Evolutionary conservation across 2,113 vertebrate species (phyloP).

Genomic region (Oryzias curvinotus): DNA sequence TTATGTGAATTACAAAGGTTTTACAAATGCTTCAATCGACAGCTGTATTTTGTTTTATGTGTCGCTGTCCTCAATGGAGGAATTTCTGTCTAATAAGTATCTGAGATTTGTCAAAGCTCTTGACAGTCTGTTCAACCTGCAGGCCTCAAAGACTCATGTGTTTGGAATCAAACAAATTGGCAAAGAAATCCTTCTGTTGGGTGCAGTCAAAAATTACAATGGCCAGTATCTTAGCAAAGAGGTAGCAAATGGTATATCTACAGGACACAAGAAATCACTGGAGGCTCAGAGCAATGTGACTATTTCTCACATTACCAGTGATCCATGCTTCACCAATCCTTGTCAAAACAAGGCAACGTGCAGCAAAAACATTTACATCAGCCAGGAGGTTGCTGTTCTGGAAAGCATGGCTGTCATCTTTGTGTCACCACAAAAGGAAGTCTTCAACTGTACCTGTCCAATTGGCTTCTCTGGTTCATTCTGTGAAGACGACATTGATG

Average conservation of each 20-base stretch:
- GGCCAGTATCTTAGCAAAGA: slow-evolving; percentile 73
- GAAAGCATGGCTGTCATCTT: slow-evolving; percentile 75
- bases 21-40: slow-evolving; percentile 75
- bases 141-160: slow-evolving; percentile 77
- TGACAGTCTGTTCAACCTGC: slow-evolving; percentile 76
- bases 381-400: slow-evolving; percentile 64
- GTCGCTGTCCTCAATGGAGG: slow-evolving; percentile 61
- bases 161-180: slow-evolving; percentile 75
- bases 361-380: slow-evolving; percentile 71
- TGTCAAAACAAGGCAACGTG: slow-evolving; percentile 75
- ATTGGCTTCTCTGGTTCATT: slow-evolving; percentile 65
- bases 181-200: slow-evolving; percentile 68
- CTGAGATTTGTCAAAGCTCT: slow-evolving; percentile 75
- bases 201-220: slow-evolving; percentile 75
- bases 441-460: slow-evolving; percentile 74
- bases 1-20: slow-evolving; percentile 77
- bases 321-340: slow-evolving; percentile 70
- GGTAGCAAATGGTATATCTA: slow-evolving; percentile 70
- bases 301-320: slow-evolving; percentile 73
- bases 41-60: slow-evolving; percentile 77
- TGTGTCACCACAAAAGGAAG: slow-evolving; percentile 71
- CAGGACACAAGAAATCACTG: slow-evolving; percentile 68
- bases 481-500: slow-evolving; percentile 75
- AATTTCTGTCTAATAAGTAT: slow-evolving; percentile 75
- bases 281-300: slow-evolving; percentile 72